Base-by-base conservation (phyloP, 2,888 invertebrate genomes). In the Timandra comae region DNA sequence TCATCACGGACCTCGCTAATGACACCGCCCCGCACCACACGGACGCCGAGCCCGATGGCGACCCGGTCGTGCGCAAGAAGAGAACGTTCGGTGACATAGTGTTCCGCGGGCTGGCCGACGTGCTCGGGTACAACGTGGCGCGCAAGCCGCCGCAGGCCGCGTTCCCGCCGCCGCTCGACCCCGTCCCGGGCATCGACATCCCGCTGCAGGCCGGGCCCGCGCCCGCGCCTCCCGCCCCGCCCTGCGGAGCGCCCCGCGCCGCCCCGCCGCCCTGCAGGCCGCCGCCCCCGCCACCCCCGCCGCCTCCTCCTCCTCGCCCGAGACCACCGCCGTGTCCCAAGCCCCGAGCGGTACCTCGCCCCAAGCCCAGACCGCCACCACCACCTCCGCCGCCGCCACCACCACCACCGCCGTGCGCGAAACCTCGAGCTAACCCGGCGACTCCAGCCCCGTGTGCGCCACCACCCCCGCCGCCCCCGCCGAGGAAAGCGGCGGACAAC, bases 21-120 rank as follows among this genome's bases (percentile, higher is more conserved):
- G 30, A 52, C 42, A 59, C 63, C 35, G 56, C 55, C 25, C 34
- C 59, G 25, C 56, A 59, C 12, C 41, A 52, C 31, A 43, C 41
- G 9, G 30, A 42, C 11, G 43, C 53, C 27, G 69, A 72, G 30
- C 67, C 60, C 2, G 67, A 71, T 7, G 69, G 71, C 34, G 78
- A 71, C 27, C 73, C 79, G 6, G 58, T 85, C 16, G 79, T 85
- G 28, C 61, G 86, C n/a, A 76, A 75, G 63, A 86, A 86, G 52
- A 57, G 86, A 32, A 86, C 86, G 1, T 86, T 86, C 49, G 86
- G 86, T 4, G 84, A 86, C 33, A 63, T 86, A 41, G 82, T 86
- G 55, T 86, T 86, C 49, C 62, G 84, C 34, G 86, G 87, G 1
- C 54, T 86, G n/a, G 86, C 86, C 5, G 86, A 86, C 41, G 86